Percentiles rank a stretch among this genome's conserved stretches.
These are phyloP conservation scores for Percopsis omiscomaycus DNA, from an alignment of 2,797 vertebrate species.

Conservation along the genomic window DNA sequence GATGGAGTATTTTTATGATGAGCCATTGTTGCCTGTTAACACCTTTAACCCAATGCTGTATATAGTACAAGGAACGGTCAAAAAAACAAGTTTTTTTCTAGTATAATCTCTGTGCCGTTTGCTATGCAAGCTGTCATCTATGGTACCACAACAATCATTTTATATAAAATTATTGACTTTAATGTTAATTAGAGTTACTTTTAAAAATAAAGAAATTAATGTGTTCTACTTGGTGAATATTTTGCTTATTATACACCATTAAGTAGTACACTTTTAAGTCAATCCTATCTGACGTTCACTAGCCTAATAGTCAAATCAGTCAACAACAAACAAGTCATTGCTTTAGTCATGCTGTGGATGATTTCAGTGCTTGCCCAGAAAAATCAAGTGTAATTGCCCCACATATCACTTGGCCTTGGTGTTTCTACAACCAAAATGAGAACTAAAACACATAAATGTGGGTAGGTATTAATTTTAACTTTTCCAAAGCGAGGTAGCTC, in stretches of 20 bases:
- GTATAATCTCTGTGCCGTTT: too few relatives aligned
- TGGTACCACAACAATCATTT: too few relatives aligned
- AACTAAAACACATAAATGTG: slow-evolving; percentile 32
- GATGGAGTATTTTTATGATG: slow-evolving; percentile 25
- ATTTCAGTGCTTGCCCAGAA: slow-evolving; percentile 30
- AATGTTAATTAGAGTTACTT: too few relatives aligned
- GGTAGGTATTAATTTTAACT: slow-evolving; percentile 40
- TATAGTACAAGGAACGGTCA: background rate
- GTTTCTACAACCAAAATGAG: slow-evolving; percentile 33
- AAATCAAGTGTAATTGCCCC: slow-evolving; percentile 30
- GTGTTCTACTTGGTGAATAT: too few relatives aligned
- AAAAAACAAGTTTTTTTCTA: too few relatives aligned
- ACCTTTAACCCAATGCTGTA: slow-evolving; percentile 29
- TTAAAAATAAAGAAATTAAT: too few relatives aligned
- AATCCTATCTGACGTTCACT: slow-evolving; percentile 62
- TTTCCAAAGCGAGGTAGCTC: slow-evolving; percentile 51
- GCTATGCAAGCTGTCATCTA: too few relatives aligned
- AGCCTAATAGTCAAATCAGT: slow-evolving; percentile 43
- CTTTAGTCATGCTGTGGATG: slow-evolving; percentile 32
- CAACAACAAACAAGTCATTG: slow-evolving; percentile 45
- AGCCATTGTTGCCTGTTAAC: slow-evolving; percentile 36
- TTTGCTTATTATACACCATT: too few relatives aligned
- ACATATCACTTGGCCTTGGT: slow-evolving; percentile 26
- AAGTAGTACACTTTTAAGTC: slow-evolving; percentile 49
- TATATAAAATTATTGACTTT: too few relatives aligned